Evolutionary conservation across 2,113 vertebrate species (phyloP).

Genomic region (Ciconia maguari): DNA sequence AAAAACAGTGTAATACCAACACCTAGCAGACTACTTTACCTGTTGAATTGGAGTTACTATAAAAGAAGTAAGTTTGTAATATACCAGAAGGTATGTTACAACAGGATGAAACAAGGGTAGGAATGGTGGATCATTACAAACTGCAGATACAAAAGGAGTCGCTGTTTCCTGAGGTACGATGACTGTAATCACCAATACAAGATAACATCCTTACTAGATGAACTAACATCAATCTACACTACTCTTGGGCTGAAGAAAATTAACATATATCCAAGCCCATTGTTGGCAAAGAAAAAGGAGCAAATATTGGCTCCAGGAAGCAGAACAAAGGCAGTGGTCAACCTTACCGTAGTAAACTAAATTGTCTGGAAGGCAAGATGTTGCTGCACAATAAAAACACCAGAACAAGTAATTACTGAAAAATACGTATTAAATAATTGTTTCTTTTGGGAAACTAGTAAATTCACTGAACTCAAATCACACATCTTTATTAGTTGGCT

Average conservation of each 20-base stretch:
- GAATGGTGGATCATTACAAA: not conserved
- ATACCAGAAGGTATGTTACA: not conserved
- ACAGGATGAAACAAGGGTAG: not conserved
- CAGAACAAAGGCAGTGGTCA: not conserved
- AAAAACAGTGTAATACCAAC: not conserved
- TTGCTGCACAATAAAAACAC: not conserved
- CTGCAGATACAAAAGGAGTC: not conserved
- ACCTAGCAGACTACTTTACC: not conserved
- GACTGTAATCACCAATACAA: not conserved
- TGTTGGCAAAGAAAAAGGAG: not conserved
- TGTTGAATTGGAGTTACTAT: not conserved
- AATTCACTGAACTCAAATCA: not conserved
- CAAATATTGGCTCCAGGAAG: not conserved
- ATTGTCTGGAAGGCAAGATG: not conserved
- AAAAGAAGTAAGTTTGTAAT: not conserved
- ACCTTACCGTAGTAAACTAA: not conserved
- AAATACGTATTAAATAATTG: not conserved
- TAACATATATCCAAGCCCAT: not conserved
- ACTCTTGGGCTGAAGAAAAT: not conserved
- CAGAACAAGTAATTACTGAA: not conserved
- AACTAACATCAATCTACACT: not conserved
- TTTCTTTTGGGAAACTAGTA: not conserved
- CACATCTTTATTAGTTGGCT: not conserved
- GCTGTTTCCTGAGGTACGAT: not conserved
- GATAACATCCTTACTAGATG: not conserved